Evolutionary conservation across 1,140 invertebrate genomes (phyloP).

Genomic region (Zaprionus tsacasi): DNA sequence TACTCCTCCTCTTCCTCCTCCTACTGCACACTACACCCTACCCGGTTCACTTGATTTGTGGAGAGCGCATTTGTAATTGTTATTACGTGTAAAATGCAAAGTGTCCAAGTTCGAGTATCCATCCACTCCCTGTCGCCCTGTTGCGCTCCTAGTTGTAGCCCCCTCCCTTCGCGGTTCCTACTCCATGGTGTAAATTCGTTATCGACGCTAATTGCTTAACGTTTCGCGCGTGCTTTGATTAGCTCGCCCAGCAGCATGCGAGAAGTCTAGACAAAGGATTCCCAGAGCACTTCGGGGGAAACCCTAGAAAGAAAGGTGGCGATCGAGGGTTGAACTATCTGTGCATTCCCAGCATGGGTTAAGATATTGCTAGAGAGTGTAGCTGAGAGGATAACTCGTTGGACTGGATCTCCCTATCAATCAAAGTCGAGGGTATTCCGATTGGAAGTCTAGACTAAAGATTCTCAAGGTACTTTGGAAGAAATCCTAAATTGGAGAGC

Average conservation of each 20-base stretch:
- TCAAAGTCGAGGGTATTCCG: too few species aligned
- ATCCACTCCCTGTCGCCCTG: neutral
- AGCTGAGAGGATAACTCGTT: neutral
- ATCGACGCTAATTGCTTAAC: conserved; percentile 50
- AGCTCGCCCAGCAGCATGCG: neutral
- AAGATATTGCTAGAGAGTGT: neutral
- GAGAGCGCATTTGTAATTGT: conserved; percentile 57
- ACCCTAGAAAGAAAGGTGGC: neutral
- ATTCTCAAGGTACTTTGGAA: neutral
- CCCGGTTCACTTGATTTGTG: conserved; percentile 48
- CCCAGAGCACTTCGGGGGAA: neutral
- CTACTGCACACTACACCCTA: neutral
- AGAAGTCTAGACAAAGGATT: conserved; percentile 16
- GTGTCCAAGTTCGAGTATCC: conserved; percentile 32
- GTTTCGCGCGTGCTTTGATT: conserved; percentile 46
- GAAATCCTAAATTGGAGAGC: neutral
- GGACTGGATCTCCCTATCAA: neutral
- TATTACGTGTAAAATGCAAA: conserved; percentile 54
- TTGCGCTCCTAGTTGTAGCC: neutral
- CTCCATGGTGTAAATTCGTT: conserved; percentile 19
- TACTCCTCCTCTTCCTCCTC: neutral
- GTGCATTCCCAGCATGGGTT: neutral
- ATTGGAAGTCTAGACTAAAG: conserved; percentile 10
- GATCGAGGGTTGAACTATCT: neutral
- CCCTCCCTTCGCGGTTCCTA: neutral